Percentiles rank a stretch among this genome's conserved stretches.
Evolutionary conservation across 2,113 vertebrate species (phyloP).

Genomic region (Bucco capensis): DNA sequence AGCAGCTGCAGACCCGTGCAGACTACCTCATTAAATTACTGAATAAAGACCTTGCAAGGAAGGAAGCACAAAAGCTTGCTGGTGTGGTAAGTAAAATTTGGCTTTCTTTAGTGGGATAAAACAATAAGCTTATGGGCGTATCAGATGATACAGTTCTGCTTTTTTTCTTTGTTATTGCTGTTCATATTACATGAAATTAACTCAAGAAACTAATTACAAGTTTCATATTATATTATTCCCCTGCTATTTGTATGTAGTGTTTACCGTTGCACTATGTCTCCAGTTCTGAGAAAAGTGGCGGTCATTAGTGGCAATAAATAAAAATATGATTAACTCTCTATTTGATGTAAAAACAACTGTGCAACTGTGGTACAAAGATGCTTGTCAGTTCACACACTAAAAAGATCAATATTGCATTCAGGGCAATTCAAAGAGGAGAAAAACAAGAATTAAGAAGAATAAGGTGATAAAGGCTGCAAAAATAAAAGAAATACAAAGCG

Average conservation of each 20-base stretch:
- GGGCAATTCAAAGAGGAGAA: constrained; percentile 90
- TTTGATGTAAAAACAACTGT: neutral
- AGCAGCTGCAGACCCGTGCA: constrained; percentile 95
- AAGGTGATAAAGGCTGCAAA: constrained; percentile 83
- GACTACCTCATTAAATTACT: constrained; percentile 99
- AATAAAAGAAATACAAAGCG: constrained; percentile 86
- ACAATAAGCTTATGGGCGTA: neutral
- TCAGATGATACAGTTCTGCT: neutral
- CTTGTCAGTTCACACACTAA: neutral
- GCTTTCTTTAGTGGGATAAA: neutral
- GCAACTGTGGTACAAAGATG: neutral
- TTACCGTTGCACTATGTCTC: neutral
- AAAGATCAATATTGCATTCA: constrained; percentile 55
- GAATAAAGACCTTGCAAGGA: constrained; percentile 92
- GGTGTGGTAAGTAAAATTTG: constrained; percentile 80
- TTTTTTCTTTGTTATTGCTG: neutral
- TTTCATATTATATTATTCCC: neutral
- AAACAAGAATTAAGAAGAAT: constrained; percentile 88
- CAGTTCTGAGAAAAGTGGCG: neutral
- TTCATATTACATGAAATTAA: neutral
- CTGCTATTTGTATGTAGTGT: neutral
- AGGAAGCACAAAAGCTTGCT: constrained; percentile 89
- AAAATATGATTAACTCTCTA: neutral
- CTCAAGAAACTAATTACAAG: neutral
- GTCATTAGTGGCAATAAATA: neutral